Conservation (phyloP, 1,140 invertebrate genomes). For the Nasonia giraulti region DNA sequence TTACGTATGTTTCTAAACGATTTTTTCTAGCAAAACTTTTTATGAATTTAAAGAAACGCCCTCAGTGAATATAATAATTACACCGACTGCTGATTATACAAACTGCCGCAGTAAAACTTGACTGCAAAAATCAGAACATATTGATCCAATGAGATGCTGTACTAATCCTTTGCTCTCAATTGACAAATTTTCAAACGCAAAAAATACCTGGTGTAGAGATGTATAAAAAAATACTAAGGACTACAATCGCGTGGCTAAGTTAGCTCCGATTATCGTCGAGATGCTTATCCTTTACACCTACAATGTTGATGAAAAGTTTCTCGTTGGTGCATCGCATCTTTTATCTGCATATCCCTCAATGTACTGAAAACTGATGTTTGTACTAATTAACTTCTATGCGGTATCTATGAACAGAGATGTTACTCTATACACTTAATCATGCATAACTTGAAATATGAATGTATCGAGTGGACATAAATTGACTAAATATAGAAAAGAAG, state of each 20-base stretch:
- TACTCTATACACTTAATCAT: constrained; percentile 60
- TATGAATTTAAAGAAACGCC: constrained; percentile 3
- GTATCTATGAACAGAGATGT: constrained; percentile 64
- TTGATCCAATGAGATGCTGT: constrained; percentile 3
- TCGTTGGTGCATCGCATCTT: constrained; percentile 54
- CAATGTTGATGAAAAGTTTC: constrained; percentile 28
- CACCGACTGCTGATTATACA: constrained; percentile 41
- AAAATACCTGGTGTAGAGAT: constrained; percentile 8
- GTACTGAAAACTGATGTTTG: constrained; percentile 68
- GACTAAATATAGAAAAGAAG: constrained; percentile 36
- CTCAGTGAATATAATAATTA: not conserved
- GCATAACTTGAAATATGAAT: constrained; percentile 50
- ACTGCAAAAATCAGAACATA: constrained; percentile 31
- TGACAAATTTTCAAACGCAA: not conserved
- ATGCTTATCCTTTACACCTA: constrained; percentile 12
- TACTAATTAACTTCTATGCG: constrained; percentile 68
- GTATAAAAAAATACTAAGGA: constrained; percentile 23
- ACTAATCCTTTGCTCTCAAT: constrained; percentile 14
- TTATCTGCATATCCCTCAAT: constrained; percentile 70
- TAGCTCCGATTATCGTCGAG: constrained; percentile 15
- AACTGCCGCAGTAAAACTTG: constrained; percentile 40
- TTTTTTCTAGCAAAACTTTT: not conserved
- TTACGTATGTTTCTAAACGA: not conserved
- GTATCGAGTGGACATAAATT: constrained; percentile 36
- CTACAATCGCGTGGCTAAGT: constrained; percentile 24